These are phyloP conservation scores for Pseudorhombus dupliciocellatus DNA, from an alignment of 2,113 vertebrate genomes.

Conservation along the genomic window DNA sequence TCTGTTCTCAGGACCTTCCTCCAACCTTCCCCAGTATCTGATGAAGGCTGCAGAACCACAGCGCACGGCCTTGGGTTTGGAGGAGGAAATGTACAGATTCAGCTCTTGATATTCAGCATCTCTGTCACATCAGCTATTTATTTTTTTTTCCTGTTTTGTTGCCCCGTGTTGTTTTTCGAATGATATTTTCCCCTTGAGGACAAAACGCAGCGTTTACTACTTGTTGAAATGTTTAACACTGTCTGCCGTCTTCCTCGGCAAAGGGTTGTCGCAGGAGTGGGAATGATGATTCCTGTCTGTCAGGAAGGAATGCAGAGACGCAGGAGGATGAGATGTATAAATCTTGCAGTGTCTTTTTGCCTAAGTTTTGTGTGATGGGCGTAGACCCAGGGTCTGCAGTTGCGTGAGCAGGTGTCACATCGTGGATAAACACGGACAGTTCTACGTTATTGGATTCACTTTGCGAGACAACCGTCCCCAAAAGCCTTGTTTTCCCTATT, in stretches of 20 bases:
- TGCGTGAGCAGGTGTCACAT: constrained; percentile 59
- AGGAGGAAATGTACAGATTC: background rate
- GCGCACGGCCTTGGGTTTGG: background rate
- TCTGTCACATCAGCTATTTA: background rate
- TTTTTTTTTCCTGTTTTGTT: too few species aligned
- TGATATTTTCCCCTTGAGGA: background rate
- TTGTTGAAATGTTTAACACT: background rate
- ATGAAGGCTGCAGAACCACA: background rate
- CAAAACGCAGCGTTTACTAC: background rate
- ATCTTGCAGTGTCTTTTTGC: too few species aligned
- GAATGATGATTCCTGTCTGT: background rate
- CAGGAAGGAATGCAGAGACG: constrained; percentile 3
- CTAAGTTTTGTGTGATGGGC: too few species aligned
- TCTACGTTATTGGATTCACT: constrained; percentile 67
- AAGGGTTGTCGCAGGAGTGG: background rate
- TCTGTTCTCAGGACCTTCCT: background rate
- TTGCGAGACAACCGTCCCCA: constrained; percentile 71
- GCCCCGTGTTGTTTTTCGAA: too few species aligned
- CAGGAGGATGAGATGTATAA: too few species aligned
- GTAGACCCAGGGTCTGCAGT: too few species aligned
- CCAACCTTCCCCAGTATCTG: background rate
- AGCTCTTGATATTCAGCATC: background rate
- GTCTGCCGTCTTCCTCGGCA: background rate
- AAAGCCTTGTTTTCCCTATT: constrained; percentile 44
- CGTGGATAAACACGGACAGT: constrained; percentile 56